Conservation (phyloP, 1,140 invertebrate species). For the Apis laboriosa region DNA sequence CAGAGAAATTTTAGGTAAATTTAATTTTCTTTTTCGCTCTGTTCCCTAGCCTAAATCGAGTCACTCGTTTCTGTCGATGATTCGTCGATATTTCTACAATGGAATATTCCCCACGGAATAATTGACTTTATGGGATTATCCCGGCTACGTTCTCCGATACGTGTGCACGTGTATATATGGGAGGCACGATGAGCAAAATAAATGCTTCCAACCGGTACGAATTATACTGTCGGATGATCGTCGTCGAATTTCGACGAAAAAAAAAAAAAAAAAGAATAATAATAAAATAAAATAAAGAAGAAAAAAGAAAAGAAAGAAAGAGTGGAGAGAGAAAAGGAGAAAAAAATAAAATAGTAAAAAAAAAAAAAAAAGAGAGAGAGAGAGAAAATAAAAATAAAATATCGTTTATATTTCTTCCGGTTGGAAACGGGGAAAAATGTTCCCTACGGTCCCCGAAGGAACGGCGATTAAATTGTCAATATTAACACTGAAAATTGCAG, state of each 20-base stretch:
- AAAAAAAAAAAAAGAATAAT: slow-evolving; percentile 14
- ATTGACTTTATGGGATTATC: slow-evolving; percentile 75
- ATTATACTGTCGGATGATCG: slow-evolving; percentile 36
- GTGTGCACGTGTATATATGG: slow-evolving; percentile 4
- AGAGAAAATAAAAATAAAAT: no score
- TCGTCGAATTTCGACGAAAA: slow-evolving; percentile 12
- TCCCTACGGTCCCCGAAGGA: not conserved
- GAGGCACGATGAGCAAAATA: slow-evolving; percentile 58
- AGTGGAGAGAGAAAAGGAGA: not conserved
- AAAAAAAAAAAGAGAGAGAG: no score
- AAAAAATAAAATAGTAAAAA: not conserved
- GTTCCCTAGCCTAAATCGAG: slow-evolving; percentile 62
- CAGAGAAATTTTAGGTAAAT: slow-evolving; percentile 62
- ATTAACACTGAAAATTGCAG: slow-evolving; percentile 20
- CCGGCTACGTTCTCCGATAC: slow-evolving; percentile 55
- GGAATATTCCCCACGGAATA: slow-evolving; percentile 68
- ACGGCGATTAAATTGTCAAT: slow-evolving; percentile 17
- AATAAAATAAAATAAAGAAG: not conserved
- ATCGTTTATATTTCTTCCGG: slow-evolving; percentile 3
- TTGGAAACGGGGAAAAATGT: not conserved
- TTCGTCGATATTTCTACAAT: slow-evolving; percentile 73
- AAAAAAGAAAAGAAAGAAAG: not conserved
- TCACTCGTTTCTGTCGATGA: slow-evolving; percentile 68
- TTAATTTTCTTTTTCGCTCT: slow-evolving; percentile 62
- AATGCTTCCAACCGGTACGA: slow-evolving; percentile 41